Base-by-base conservation (phyloP, 2,797 vertebrate species). In the Silurus aristotelis region DNA sequence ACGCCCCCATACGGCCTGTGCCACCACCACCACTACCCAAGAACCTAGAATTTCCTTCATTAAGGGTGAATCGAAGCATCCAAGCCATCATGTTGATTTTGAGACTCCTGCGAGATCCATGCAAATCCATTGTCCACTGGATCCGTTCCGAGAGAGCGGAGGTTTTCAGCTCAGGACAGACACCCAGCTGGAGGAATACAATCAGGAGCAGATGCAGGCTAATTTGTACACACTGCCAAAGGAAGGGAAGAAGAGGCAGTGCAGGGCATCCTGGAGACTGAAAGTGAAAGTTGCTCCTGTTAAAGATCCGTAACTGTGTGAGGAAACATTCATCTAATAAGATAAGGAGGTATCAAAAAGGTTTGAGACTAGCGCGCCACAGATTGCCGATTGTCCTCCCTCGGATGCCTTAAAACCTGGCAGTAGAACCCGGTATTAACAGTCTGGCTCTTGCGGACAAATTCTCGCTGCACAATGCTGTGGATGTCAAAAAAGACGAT, bases 231-330 rank as follows among this genome's bases (percentile, higher is more conserved):
- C 52, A 9, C 84, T 89, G 60, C 4, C 83, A 20, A 77, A 82
- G 52, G 88, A 79, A 63, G 63, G 1, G 0, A 87, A 89, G 58
- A 87, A 87, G 46, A 91, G 83, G 84, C 91, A 90, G 15, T 20
- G 89, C 61, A 94, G 84, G 90, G 92, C 87, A 66, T 93, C 92
- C 2, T 94, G 93, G 93, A 85, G 94, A 66, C 90, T 85, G 89
- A 95, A 93, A 89, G 88, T 88, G 6, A 92, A 92, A 91, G 94
- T 93, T 1, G 84, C 94, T 0, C 87, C 93, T 48, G 80, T 91
- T 5, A 88, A 91, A 4, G 93, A 93, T 20, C 92, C 94, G 0
- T 94, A 96, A 85, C 89, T 95, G 22, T 94, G 95, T 17, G 66
- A 70, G 6, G 89, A 93, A 7, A 10, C 86, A 1, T 94, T 94